These are phyloP conservation scores for Parnassius mnemosyne DNA, from an alignment of 2,888 invertebrate species.

Conservation along the genomic window DNA sequence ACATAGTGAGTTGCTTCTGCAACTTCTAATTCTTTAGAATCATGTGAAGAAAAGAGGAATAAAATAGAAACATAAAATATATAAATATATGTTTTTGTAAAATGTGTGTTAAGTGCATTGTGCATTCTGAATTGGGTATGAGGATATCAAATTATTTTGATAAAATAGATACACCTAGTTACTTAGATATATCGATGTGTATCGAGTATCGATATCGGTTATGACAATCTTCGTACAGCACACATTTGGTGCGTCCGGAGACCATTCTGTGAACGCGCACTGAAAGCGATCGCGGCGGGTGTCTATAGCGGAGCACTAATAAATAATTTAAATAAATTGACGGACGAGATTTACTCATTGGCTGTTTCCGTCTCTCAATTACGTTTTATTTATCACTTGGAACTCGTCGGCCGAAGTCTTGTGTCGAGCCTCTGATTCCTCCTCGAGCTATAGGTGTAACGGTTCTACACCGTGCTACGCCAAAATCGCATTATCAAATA, in stretches of 20 bases:
- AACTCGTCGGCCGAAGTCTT: conserved; percentile 61
- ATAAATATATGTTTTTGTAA: too few relatives aligned
- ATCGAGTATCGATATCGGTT: conserved; percentile 51
- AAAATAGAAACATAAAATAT: too few relatives aligned
- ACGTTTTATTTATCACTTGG: conserved; percentile 80
- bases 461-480: conserved; percentile 8
- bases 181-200: too few relatives aligned
- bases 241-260: conserved; percentile 61
- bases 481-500: neutral
- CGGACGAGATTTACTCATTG: conserved; percentile 81
- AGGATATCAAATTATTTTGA: too few relatives aligned
- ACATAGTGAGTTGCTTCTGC: too few relatives aligned
- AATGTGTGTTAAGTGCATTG: too few relatives aligned
- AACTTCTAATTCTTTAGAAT: too few relatives aligned
- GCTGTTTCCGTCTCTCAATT: conserved; percentile 80
- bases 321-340: conserved; percentile 81
- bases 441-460: conserved; percentile 24
- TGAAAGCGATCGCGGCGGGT: conserved; percentile 75
- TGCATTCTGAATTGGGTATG: too few relatives aligned
- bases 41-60: too few relatives aligned
- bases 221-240: conserved; percentile 32
- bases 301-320: conserved; percentile 79
- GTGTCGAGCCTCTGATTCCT: conserved; percentile 37
- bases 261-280: conserved; percentile 63
- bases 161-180: too few relatives aligned